phyloP scores from a whole-genome alignment of 2,113 vertebrate species.

The Ptychochromis oligacanthus region DNA sequence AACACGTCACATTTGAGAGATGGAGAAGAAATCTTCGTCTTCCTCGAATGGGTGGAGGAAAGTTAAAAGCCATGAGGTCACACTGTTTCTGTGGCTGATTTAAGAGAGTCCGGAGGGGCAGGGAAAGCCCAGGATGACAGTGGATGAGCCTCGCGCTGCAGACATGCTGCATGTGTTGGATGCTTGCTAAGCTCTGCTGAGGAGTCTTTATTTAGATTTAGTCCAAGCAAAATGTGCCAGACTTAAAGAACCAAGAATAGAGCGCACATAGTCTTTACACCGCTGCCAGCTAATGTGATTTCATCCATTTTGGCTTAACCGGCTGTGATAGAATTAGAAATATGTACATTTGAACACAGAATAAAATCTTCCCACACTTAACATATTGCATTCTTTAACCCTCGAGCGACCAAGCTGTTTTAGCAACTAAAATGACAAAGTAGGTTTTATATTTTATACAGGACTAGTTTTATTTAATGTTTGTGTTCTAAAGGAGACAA shows the following conservation, averaged over 20 bases:
- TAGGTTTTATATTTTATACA: accelerated
- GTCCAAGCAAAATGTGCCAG: not conserved
- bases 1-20: not conserved
- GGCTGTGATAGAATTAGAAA: not conserved
- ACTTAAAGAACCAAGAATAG: constrained; percentile 3
- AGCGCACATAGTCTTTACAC: not conserved
- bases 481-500: not conserved
- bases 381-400: not conserved
- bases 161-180: not conserved
- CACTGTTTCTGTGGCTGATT: not conserved
- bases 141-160: not conserved
- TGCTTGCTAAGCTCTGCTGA: not conserved
- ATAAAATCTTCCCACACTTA: not conserved
- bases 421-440: not conserved
- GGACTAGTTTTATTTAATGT: not conserved
- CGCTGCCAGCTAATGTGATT: not conserved
- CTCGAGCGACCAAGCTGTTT: not conserved
- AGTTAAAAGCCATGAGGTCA: not conserved
- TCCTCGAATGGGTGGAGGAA: not conserved
- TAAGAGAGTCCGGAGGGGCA: not conserved
- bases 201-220: not conserved
- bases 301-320: not conserved
- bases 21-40: not conserved
- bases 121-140: accelerated
- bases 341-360: not conserved